Evolutionary conservation across 2,888 invertebrate species (phyloP).

Genomic region (Lampropteryx suffumata): DNA sequence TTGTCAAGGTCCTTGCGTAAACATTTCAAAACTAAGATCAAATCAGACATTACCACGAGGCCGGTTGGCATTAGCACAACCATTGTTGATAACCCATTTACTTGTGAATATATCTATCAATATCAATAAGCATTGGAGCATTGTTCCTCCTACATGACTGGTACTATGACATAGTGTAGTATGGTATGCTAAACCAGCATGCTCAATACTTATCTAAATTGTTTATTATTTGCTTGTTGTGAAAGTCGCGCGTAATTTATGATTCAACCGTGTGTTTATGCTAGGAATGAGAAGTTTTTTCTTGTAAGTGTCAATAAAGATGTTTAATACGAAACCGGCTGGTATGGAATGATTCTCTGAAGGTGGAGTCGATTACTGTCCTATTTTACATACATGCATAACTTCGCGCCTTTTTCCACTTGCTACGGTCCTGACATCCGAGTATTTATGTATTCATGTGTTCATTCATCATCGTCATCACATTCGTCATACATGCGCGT

Average conservation of each 20-base stretch:
- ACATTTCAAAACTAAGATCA: conserved; percentile 18
- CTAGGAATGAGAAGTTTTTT: too few relatives aligned
- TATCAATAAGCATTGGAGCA: conserved; percentile 44
- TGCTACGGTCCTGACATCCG: too few relatives aligned
- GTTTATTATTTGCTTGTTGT: conserved; percentile 9
- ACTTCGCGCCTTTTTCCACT: too few relatives aligned
- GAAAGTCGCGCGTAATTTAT: conserved; percentile 6
- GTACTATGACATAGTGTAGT: conserved; percentile 24
- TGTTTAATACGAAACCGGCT: too few relatives aligned
- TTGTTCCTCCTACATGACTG: conserved; percentile 63
- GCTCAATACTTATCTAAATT: background rate
- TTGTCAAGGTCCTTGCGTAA: conserved; percentile 20
- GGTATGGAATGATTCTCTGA: too few relatives aligned
- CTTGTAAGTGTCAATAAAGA: background rate
- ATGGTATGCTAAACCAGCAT: conserved; percentile 10
- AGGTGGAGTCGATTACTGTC: too few relatives aligned
- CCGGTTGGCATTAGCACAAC: conserved; percentile 9
- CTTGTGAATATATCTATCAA: conserved; percentile 61
- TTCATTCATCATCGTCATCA: too few relatives aligned
- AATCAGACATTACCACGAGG: conserved; percentile 8
- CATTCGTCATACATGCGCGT: too few relatives aligned
- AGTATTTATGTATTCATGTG: too few relatives aligned
- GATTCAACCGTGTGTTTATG: background rate
- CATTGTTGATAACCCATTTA: conserved; percentile 24
- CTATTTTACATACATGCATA: too few relatives aligned